Base-by-base conservation (phyloP, 2,888 invertebrate genomes). In the Omphaloscelis lunosa region DNA sequence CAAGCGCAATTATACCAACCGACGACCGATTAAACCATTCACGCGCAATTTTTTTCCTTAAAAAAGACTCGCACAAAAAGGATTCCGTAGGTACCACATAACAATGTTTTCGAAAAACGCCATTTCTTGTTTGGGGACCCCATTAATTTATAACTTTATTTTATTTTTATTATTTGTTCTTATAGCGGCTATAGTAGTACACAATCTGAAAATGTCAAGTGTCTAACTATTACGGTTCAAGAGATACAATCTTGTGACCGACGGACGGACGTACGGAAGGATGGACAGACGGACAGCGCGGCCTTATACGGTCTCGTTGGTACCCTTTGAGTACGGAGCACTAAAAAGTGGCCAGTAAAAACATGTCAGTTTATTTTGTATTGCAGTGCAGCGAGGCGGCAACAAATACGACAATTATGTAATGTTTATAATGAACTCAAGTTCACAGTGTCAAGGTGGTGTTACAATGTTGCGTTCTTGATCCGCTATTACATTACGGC, bases 371-470 rank as follows among this genome's bases (percentile, higher is more conserved):
- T 73, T 66, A 53, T 72, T 58, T 69, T 51, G n/a, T 56, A 71
- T 20, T 61, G 53, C 59, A 51, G 23, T 51, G 56, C n/a, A 68
- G 51, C 39, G 51, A 53, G 71, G 15, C 56, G n/a, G 29, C 72
- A 69, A 84, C 79, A 79, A 72, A 79, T 72, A 75, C 53, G n/a
- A 73, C 70, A 78, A 80, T 80, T 88, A 86, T 84, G 80, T 86
- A 88, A 82, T 77, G 53, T 75, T 59, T 75, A 69, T 73, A 85
- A 85, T 82, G 76, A 79, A 83, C 83, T 69, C 88, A 87, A 89
- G 91, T 90, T 90, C 88, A 88, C 90, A 77, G 86, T 91, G 92
- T 91, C 92, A 92, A 92, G 92, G 92, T 89, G 86, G 45, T 67
- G 72, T 58, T 79, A 92, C 91, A 88, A 72, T 88, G 92, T 92